A percentile compares a stretch with the other conserved stretches of the same genome.
These are phyloP conservation scores for Geococcyx californianus DNA, from an alignment of 2,113 vertebrate genomes.

Conservation along the genomic window DNA sequence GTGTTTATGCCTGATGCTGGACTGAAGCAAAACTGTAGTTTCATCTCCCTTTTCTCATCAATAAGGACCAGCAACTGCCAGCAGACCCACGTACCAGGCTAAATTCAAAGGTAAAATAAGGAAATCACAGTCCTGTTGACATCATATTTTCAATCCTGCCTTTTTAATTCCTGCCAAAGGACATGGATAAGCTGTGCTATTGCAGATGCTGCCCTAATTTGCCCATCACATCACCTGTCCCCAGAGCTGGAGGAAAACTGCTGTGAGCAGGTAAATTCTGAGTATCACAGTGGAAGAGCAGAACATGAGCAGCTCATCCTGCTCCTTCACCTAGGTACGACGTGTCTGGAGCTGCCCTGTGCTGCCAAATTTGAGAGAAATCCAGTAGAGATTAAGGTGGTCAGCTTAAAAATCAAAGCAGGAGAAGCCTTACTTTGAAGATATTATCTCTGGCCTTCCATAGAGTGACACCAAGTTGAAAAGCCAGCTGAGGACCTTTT, in stretches of 20 bases:
- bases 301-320: neutral
- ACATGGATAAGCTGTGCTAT: neutral
- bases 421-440: neutral
- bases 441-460: neutral
- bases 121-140: neutral
- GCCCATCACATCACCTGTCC: neutral
- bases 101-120: neutral
- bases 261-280: neutral
- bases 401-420: neutral
- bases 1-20: neutral
- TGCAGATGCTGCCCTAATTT: fast-evolving
- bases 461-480: neutral
- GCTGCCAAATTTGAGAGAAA: neutral
- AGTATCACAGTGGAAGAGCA: neutral
- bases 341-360: neutral
- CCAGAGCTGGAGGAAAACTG: neutral
- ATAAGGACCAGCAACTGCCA: neutral
- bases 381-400: neutral
- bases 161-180: neutral
- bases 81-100: neutral
- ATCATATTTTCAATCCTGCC: neutral
- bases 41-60: neutral
- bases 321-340: neutral
- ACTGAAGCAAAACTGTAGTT: neutral
- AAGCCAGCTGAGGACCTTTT: neutral